Conservation (phyloP, 2,888 invertebrate species). For the Agrilus cyanescens region DNA sequence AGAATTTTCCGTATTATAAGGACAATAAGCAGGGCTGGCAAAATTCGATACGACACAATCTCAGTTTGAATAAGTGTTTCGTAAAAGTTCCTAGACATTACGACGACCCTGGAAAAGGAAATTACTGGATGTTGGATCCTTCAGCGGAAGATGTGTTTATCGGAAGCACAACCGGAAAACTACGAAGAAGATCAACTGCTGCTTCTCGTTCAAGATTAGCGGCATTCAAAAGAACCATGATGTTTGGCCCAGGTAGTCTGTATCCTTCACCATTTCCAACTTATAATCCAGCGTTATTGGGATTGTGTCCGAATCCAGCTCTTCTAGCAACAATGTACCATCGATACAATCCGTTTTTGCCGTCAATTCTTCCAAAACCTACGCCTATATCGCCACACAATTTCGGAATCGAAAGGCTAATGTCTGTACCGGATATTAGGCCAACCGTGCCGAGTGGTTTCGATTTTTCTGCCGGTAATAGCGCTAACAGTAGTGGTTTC, state of each 20-base stretch:
- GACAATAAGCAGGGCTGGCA: slow-evolving; percentile 99
- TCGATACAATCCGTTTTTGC: slow-evolving; percentile 48
- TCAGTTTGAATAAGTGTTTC: slow-evolving; percentile 96
- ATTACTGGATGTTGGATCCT: slow-evolving; percentile 99
- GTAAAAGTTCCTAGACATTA: slow-evolving; percentile 95
- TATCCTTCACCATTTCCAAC: slow-evolving; percentile 39
- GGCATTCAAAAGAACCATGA: slow-evolving; percentile 72
- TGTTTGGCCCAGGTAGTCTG: slow-evolving; percentile 46
- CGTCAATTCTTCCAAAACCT: slow-evolving; percentile 37
- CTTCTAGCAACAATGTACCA: slow-evolving; percentile 52
- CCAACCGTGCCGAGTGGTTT: slow-evolving; percentile 39
- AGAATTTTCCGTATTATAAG: slow-evolving; percentile 94
- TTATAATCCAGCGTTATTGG: slow-evolving; percentile 40
- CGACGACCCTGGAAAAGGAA: slow-evolving; percentile 98
- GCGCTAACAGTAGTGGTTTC: slow-evolving; percentile 36
- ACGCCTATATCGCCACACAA: slow-evolving; percentile 39
- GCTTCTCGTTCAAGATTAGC: slow-evolving; percentile 81
- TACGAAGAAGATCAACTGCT: slow-evolving; percentile 80
- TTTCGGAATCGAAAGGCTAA: slow-evolving; percentile 32
- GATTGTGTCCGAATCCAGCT: slow-evolving; percentile 45
- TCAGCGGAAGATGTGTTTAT: slow-evolving; percentile 97
- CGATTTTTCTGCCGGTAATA: slow-evolving; percentile 39
- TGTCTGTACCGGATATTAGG: slow-evolving; percentile 31
- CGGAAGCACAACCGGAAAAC: slow-evolving; percentile 93
- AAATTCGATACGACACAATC: slow-evolving; percentile 94